Conservation (phyloP, 64 coral and sea anemone species). For the Orbicella faveolata region DNA sequence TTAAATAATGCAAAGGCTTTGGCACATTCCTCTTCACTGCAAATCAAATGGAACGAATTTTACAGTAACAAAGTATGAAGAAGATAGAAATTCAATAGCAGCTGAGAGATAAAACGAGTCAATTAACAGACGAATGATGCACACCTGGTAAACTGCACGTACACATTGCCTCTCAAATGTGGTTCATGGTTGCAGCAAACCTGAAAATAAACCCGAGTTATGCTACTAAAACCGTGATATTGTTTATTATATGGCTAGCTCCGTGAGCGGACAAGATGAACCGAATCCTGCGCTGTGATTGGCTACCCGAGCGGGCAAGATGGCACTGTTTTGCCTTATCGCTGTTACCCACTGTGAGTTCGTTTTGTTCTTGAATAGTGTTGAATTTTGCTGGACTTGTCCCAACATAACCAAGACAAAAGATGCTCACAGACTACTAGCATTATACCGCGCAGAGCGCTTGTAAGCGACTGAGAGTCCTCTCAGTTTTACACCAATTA, state of each 20-base stretch:
- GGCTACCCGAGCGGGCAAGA: background rate
- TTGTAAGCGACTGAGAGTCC: too few relatives aligned
- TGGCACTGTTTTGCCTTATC: too few relatives aligned
- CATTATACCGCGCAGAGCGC: too few relatives aligned
- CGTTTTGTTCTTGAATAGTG: too few relatives aligned
- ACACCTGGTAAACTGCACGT: conserved; percentile 90
- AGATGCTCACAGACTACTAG: too few relatives aligned
- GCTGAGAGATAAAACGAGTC: too few relatives aligned
- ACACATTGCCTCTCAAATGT: conserved; percentile 95
- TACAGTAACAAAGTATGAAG: background rate
- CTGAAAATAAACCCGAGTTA: conserved; percentile 24
- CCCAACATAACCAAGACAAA: too few relatives aligned
- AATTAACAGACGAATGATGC: background rate
- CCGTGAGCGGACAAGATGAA: too few relatives aligned
- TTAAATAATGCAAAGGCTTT: conserved; percentile 92
- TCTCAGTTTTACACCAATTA: too few relatives aligned
- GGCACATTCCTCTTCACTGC: conserved; percentile 89
- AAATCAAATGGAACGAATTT: background rate
- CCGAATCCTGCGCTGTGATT: background rate
- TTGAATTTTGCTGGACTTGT: too few relatives aligned
- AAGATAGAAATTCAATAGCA: background rate
- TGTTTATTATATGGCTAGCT: too few relatives aligned
- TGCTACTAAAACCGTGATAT: background rate
- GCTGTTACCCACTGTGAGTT: too few relatives aligned
- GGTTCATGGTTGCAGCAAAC: conserved; percentile 97